phyloP scores from a whole-genome alignment of 2,113 vertebrate genomes.

The Gyps fulvus region DNA sequence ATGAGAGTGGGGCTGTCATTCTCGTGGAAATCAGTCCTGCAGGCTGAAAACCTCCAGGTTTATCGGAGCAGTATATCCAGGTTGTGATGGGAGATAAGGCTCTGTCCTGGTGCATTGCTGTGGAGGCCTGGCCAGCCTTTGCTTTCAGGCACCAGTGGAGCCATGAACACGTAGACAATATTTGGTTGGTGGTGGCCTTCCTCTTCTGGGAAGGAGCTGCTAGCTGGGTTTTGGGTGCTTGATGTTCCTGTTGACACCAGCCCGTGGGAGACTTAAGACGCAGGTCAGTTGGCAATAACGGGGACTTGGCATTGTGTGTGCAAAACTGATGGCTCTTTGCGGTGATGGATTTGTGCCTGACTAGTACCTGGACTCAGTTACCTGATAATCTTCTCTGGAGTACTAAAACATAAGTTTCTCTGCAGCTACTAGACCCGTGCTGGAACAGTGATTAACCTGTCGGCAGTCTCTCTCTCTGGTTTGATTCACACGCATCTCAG shows the following conservation, averaged over 20 bases:
- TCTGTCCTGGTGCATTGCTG: background rate
- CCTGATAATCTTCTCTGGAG: background rate
- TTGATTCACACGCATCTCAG: rapidly evolving
- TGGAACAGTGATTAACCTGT: background rate
- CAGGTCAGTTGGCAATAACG: background rate
- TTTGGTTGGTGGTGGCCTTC: background rate
- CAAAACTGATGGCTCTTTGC: background rate
- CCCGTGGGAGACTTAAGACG: background rate
- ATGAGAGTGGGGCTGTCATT: background rate
- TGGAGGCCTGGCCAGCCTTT: background rate
- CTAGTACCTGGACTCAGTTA: background rate
- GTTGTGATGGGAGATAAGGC: background rate
- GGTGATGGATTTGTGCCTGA: background rate
- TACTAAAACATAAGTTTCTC: background rate
- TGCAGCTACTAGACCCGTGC: background rate
- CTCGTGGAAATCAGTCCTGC: background rate
- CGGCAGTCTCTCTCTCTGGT: background rate
- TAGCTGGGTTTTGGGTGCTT: background rate
- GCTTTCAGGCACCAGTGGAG: background rate
- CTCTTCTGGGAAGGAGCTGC: background rate
- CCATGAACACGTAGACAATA: rapidly evolving
- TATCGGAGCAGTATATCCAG: background rate
- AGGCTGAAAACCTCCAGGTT: background rate
- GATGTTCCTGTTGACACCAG: background rate
- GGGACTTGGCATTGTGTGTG: background rate